Conservation (phyloP, 2,888 invertebrate genomes). For the Adelognathus sp. region DNA sequence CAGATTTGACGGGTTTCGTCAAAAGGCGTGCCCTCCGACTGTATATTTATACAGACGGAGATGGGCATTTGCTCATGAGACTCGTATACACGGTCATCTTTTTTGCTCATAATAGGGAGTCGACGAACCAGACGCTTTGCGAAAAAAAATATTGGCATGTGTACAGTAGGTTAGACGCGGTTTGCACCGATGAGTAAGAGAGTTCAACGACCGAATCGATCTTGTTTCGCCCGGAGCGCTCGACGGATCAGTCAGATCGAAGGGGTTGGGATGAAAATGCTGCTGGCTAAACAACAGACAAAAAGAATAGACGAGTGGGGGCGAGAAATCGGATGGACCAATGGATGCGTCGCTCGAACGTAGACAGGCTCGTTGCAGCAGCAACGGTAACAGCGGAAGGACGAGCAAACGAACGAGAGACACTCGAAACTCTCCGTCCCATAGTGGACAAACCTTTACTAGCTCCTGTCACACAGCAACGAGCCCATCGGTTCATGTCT, state of each 20-base stretch:
- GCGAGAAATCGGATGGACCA: constrained; percentile 40
- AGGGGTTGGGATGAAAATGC: not conserved
- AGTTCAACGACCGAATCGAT: constrained; percentile 41
- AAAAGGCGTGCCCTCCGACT: constrained; percentile 26
- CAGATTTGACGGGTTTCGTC: constrained; percentile 38
- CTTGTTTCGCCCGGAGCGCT: constrained; percentile 41
- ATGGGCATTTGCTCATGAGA: too few species aligned
- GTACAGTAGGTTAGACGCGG: constrained; percentile 8
- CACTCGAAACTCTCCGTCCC: not conserved
- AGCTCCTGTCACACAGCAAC: constrained; percentile 48
- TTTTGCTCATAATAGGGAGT: not conserved
- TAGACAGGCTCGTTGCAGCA: constrained; percentile 19
- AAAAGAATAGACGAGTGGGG: constrained; percentile 5
- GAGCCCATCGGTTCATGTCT: constrained; percentile 37
- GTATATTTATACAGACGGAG: too few species aligned
- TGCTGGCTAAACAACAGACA: not conserved
- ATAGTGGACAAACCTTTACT: constrained; percentile 50
- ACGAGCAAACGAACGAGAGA: not conserved
- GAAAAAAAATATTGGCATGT: not conserved
- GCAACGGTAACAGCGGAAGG: not conserved
- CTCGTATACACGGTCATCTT: not conserved
- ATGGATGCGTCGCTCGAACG: constrained; percentile 30
- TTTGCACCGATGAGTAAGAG: constrained; percentile 3
- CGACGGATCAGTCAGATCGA: not conserved
- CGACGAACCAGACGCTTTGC: not conserved